Conservation (phyloP, 2,113 vertebrate species). For the Hiodon alosoides region DNA sequence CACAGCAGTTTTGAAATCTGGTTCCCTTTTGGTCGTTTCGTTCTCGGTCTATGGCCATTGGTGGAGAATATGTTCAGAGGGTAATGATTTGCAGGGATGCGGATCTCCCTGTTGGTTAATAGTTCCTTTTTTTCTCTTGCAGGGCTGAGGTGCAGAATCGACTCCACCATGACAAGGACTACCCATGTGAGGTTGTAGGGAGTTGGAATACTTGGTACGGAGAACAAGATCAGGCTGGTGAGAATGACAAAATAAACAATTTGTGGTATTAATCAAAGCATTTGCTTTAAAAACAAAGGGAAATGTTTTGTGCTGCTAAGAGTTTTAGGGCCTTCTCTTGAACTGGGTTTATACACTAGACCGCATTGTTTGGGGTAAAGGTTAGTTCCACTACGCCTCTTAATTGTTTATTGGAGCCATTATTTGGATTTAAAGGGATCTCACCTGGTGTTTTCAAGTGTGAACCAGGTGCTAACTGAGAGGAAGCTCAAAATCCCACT, state of each 20-base stretch:
- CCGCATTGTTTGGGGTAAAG: no score
- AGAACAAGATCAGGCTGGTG: conserved; percentile 95
- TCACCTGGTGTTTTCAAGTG: no score
- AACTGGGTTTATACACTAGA: no score
- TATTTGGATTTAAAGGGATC: no score
- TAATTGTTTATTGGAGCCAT: no score
- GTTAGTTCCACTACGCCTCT: no score
- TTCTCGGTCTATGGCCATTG: neutral
- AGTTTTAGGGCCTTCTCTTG: no score
- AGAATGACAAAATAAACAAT: conserved; percentile 8
- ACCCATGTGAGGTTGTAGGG: conserved; percentile 85
- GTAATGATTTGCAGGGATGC: neutral
- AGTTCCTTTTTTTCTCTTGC: neutral
- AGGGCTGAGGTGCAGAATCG: conserved; percentile 81
- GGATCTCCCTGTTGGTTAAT: neutral
- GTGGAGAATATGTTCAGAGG: neutral
- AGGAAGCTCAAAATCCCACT: no score
- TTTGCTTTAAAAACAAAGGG: no score
- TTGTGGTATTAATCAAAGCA: no score
- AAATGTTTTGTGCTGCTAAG: no score
- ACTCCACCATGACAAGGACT: conserved; percentile 76
- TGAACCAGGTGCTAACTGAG: no score
- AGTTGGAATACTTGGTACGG: conserved; percentile 98
- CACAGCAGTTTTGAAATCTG: neutral
- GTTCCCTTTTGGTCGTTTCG: neutral